Conservation (phyloP, 2,797 vertebrate species). For the Acipenser ruthenus region DNA sequence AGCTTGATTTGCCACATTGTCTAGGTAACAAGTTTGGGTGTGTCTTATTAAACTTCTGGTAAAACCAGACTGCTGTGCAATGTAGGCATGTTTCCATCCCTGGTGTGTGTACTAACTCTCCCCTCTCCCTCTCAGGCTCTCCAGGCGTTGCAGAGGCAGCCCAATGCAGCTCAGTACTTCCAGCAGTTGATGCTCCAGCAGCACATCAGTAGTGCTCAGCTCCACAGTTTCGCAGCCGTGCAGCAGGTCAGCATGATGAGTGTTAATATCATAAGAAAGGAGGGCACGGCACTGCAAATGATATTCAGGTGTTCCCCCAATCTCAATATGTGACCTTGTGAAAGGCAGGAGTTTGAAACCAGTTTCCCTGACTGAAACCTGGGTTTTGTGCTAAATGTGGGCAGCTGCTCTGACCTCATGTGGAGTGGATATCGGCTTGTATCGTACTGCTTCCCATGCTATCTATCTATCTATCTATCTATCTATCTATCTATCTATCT, state of each 20-base stretch:
- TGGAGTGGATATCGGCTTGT: too few species aligned
- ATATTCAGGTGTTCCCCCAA: too few species aligned
- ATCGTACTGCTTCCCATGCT: too few species aligned
- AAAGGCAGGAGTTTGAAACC: background rate
- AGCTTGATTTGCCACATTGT: too few species aligned
- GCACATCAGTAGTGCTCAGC: slow-evolving; percentile 88
- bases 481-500: too few species aligned
- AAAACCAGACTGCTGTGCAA: too few species aligned
- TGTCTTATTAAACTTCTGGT: too few species aligned
- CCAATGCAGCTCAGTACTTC: slow-evolving; percentile 95
- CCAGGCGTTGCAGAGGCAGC: slow-evolving; percentile 90
- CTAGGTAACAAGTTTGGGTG: too few species aligned
- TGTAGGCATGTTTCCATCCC: background rate
- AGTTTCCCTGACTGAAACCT: background rate
- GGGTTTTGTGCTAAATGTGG: background rate
- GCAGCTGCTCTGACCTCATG: too few species aligned
- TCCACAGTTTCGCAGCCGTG: slow-evolving; percentile 91
- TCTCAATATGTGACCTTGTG: too few species aligned
- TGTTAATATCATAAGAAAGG: slow-evolving; percentile 29
- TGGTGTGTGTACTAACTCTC: background rate
- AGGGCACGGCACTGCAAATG: too few species aligned
- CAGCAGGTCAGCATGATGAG: slow-evolving; percentile 71
- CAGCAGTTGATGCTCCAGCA: slow-evolving; percentile 98
- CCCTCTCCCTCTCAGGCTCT: slow-evolving; percentile 68
- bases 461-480: too few species aligned